Base-by-base conservation (phyloP, 2,888 invertebrate genomes). In the Eilema griseolum region DNA sequence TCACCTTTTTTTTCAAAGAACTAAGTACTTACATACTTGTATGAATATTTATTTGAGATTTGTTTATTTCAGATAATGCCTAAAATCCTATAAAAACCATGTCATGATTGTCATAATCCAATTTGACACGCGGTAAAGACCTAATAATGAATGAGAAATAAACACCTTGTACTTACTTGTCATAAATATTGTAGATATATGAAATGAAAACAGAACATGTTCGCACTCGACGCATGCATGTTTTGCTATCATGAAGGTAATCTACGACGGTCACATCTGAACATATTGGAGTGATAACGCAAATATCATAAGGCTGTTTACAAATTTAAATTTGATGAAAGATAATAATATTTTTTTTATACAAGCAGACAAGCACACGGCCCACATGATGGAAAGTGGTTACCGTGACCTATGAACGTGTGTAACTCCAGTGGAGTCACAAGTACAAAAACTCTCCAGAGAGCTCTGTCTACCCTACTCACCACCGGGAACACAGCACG, bases 191-290 rank as follows among this genome's bases (percentile, higher is more conserved):
- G 52, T n/a, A 52, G 46, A 46, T 20, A 46, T 46, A 52, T 52
- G n/a, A 52, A 52, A 52, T n/a, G 8, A 52, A 52, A 20, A 52
- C 52, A 52, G n/a, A 52, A 46, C 20, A 46, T 7, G 20, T 46
- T 20, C 20, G 46, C 52, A 52, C 52, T n/a, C n/a, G n/a, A n/a
- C n/a, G n/a, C 52, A 52, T 52, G n/a, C 52, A 52, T 52, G 52
- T 52, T 52, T 52, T 52, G 8, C n/a, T 52, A 52, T 52, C 52
- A n/a, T 52, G 52, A 52, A 52, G 52, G 52, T 52, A 52, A n/a
- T 52, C 52, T 52, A 52, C 52, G 8, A n/a, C 52, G 52, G n/a
- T 52, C 20, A 52, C 52, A 52, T 52, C 52, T 52, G n/a, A 52
- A 52, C n/a, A 20, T 52, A 52, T 52, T 52, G n/a, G 52, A n/a